Evolutionary conservation across 2,797 vertebrate genomes (phyloP), one percentile per base, ranked within the genome.

Genomic region (Brotula barbata): DNA sequence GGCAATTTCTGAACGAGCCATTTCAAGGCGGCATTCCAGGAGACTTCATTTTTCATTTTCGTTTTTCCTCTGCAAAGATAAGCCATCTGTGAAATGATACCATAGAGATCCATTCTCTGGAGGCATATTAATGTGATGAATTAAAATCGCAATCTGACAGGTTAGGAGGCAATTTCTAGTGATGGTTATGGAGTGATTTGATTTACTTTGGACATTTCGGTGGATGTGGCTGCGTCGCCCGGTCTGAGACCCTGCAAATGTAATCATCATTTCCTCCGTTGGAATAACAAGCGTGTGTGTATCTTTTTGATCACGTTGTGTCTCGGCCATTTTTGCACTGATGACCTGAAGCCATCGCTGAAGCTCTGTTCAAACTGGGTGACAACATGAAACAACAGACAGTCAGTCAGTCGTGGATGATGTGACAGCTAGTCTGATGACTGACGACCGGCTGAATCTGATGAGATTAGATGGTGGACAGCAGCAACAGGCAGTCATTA

Each of bases 11-110:
- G 47, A 63, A 19, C 40, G 44, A 71, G 60, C 46, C 41, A 74
- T 55, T 73, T 74, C 73, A 68, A 61, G 16, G 57, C 45, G 9
- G 23, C 60, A 64, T 64, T 78, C 62, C 69, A 78, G 73, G 68
- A 71, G 65, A 80, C 42, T 74, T 80, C 19, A 52, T 84, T 76
- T 77, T 76, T 76, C 61, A 71, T 81, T 77, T 67, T 62, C n/a
- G 57, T 71, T 77, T 84, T 66, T 77, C 49, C 56, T 62, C 54
- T 43, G 50, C 33, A 72, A 70, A 75, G 74, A 83, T 69, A 84
- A 82, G 62, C 71, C 80, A 81, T 82, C 77, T 82, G 83, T 83
- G 76, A 84, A 85, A 83, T 77, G 63, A 85, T 75, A 61, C 75
- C 37, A 67, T 53, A 14, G 62, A 75, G 75, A 68, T 73, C 79